A percentile compares a stretch with the other conserved stretches of the same genome.
Conservation (phyloP, 2,113 vertebrate genomes). For the Fregetta grallaria region DNA sequence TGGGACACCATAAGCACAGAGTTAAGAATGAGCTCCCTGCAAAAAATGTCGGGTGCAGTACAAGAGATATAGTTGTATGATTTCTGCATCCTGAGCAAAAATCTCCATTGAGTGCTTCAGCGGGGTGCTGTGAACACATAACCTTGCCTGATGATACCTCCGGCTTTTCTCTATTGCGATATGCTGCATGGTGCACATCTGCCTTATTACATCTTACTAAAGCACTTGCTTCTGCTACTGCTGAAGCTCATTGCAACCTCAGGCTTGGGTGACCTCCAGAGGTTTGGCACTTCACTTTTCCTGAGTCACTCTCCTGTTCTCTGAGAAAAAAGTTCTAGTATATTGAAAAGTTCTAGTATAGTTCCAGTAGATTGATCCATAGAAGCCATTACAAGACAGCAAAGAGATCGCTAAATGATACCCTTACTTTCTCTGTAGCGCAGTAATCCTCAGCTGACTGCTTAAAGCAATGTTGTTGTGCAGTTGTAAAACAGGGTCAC, state of each 20-base stretch:
- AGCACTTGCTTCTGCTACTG: background rate
- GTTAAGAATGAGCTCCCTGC: background rate
- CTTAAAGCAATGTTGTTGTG: background rate
- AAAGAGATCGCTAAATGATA: background rate
- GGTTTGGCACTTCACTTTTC: background rate
- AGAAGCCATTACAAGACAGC: background rate
- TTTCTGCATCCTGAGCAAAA: background rate
- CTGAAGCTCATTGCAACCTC: background rate
- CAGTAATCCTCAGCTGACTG: background rate
- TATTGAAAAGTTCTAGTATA: too few species aligned
- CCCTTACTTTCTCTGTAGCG: background rate
- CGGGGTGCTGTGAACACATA: background rate
- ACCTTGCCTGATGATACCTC: background rate
- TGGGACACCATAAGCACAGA: background rate
- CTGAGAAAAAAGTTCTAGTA: background rate
- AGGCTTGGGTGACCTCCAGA: background rate
- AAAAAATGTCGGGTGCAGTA: background rate
- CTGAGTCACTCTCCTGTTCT: background rate
- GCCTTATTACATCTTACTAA: background rate
- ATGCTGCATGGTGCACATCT: background rate
- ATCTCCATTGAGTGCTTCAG: background rate
- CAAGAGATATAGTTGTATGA: fast-evolving
- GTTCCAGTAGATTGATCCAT: background rate
- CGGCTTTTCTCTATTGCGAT: background rate
- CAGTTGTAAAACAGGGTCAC: background rate